A percentile compares a stretch with the other conserved stretches of the same genome.
These are phyloP conservation scores for Tupaia tana DNA, from an alignment of 2,113 vertebrate genomes.

Conservation along the genomic window DNA sequence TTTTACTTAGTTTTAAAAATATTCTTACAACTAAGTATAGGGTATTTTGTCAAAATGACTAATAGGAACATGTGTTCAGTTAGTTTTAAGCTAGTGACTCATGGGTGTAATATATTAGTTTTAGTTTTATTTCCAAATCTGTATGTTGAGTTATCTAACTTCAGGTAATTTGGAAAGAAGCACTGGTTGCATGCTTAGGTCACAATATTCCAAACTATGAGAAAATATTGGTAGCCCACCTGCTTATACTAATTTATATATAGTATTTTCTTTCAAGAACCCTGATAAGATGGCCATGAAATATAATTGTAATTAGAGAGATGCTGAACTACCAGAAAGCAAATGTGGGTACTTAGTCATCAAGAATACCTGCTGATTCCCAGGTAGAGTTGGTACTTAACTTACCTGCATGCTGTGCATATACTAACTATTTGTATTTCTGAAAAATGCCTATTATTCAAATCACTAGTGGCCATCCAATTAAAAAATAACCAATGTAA, in stretches of 20 bases:
- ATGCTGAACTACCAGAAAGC: constrained; percentile 84
- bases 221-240: constrained; percentile 68
- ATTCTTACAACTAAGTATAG: constrained; percentile 82
- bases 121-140: constrained; percentile 63
- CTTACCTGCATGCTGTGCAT: constrained; percentile 85
- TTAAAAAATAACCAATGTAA: constrained; percentile 80
- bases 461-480: constrained; percentile 84
- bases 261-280: constrained; percentile 72
- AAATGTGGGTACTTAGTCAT: constrained; percentile 82
- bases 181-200: constrained; percentile 17
- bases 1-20: constrained; percentile 74
- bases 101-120: constrained; percentile 38
- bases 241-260: constrained; percentile 81
- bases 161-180: constrained; percentile 49
- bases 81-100: constrained; percentile 35
- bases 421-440: constrained; percentile 86
- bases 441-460: constrained; percentile 84
- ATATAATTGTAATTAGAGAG: constrained; percentile 88
- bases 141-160: constrained; percentile 30
- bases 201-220: constrained; percentile 53
- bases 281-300: constrained; percentile 84
- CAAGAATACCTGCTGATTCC: constrained; percentile 85
- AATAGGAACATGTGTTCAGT: constrained; percentile 63
- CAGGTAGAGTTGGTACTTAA: constrained; percentile 85
- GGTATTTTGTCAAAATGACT: constrained; percentile 38